phyloP scores from a whole-genome alignment of 2,113 vertebrate species.

The Pseudorasbora parva region DNA sequence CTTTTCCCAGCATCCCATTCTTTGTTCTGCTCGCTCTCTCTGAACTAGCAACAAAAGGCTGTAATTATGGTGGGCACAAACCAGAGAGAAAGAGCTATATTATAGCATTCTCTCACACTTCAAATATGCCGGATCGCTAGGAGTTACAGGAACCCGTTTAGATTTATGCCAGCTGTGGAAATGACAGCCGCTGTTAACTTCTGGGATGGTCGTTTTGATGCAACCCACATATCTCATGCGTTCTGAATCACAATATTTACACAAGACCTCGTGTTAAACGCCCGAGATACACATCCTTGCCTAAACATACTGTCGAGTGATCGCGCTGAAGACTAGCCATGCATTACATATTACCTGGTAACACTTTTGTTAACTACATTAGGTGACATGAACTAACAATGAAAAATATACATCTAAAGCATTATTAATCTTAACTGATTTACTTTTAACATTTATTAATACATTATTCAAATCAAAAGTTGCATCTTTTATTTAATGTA shows the following conservation, averaged over 20 bases:
- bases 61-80: constrained; percentile 48
- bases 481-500: neutral
- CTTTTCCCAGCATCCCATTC: constrained; percentile 51
- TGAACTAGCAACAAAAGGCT: constrained; percentile 47
- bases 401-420: neutral
- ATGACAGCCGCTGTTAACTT: constrained; percentile 33
- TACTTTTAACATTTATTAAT: neutral
- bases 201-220: neutral
- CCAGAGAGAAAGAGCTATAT: constrained; percentile 39
- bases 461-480: neutral
- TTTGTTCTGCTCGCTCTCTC: constrained; percentile 41
- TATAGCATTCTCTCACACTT: constrained; percentile 44
- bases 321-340: neutral
- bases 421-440: neutral
- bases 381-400: neutral
- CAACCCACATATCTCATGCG: constrained; percentile 19
- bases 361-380: neutral
- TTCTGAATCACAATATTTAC: constrained; percentile 15
- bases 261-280: neutral
- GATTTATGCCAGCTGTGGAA: constrained; percentile 46
- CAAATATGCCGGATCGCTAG: constrained; percentile 12
- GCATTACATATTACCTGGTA: neutral
- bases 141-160: constrained; percentile 39
- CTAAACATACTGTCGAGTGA: constrained; percentile 15
- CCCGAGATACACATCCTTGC: constrained; percentile 3